Conservation (phyloP, 2,888 invertebrate species). For the Oeneis ivallda region DNA sequence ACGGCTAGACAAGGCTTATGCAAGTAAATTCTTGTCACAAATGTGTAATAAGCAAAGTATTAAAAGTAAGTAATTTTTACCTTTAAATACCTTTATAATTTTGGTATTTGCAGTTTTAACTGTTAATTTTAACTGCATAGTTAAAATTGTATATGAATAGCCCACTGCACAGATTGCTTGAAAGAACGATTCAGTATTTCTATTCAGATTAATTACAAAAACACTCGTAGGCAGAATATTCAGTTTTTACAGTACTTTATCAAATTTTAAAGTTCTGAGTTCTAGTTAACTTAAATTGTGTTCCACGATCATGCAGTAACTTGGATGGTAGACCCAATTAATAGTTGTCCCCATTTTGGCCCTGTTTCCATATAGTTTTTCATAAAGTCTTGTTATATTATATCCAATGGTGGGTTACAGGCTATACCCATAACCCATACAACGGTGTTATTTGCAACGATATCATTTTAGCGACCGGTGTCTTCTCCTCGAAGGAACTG, state of each 20-base stretch:
- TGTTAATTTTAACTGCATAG: background rate
- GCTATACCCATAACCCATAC: conserved; percentile 96
- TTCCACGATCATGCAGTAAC: background rate
- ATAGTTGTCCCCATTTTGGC: conserved; percentile 1
- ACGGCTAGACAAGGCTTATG: no score
- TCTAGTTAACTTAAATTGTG: background rate
- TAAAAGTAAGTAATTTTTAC: background rate
- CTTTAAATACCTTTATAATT: background rate
- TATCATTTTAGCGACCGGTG: conserved; percentile 99
- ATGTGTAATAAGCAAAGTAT: no score
- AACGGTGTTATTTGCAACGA: conserved; percentile 99
- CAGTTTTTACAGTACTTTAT: background rate
- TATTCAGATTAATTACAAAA: no score
- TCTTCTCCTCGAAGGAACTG: conserved; percentile 99
- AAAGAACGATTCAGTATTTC: background rate
- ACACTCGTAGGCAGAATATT: no score
- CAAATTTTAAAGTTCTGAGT: background rate
- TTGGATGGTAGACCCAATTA: conserved; percentile 1
- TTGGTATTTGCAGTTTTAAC: background rate
- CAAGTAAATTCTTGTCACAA: no score
- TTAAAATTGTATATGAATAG: background rate
- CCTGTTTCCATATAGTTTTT: background rate
- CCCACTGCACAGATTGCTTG: background rate
- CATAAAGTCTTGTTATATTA: conserved; percentile 38
- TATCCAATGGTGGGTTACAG: conserved; percentile 79